phyloP scores from a whole-genome alignment of 2,888 invertebrate species.

The Pelosia muscerda region DNA sequence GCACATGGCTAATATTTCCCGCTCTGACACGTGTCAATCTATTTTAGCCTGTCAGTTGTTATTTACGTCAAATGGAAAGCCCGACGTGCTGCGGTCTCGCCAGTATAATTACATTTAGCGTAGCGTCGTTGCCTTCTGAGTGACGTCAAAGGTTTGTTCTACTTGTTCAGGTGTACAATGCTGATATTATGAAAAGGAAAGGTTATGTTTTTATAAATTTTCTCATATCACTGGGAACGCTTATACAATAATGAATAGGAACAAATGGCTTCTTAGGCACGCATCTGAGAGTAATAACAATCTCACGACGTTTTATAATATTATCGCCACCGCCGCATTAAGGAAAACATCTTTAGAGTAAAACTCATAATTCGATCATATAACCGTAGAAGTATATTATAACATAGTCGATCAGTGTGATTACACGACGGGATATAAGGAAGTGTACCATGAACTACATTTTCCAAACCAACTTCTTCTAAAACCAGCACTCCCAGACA shows the following conservation, averaged over 20 bases:
- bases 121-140: not conserved
- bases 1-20: not conserved
- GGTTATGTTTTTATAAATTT: not conserved
- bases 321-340: not conserved
- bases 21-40: not conserved
- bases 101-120: slow-evolving; percentile 9
- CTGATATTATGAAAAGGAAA: slow-evolving; percentile 7
- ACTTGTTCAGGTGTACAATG: slow-evolving; percentile 1
- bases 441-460: too few species aligned
- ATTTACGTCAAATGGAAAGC: not conserved
- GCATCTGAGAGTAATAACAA: not conserved
- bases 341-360: not conserved
- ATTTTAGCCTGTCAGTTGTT: not conserved
- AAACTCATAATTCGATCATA: too few species aligned
- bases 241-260: slow-evolving; percentile 5
- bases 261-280: not conserved
- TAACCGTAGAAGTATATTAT: too few species aligned
- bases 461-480: too few species aligned
- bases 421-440: too few species aligned
- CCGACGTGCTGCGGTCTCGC: not conserved
- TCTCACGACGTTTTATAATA: slow-evolving; percentile 7
- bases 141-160: not conserved
- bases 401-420: too few species aligned
- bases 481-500: too few species aligned
- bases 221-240: slow-evolving; percentile 5